A percentile compares a stretch with the other conserved stretches of the same genome.
Conservation (phyloP, 2,113 vertebrate species). For the Centropus unirufus region DNA sequence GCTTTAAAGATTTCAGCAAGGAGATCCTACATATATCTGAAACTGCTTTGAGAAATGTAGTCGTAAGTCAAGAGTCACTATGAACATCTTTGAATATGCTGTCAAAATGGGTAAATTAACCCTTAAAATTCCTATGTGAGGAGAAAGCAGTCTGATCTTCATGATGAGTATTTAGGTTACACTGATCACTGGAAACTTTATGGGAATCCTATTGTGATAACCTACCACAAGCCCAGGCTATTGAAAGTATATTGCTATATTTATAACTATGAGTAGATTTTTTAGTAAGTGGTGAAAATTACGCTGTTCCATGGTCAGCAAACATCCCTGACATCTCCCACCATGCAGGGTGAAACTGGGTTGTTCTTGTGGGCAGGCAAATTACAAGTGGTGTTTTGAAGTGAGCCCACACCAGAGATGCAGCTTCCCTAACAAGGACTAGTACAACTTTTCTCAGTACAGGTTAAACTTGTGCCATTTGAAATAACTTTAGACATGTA, state of each 20-base stretch:
- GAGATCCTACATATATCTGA: background rate
- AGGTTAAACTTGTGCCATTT: background rate
- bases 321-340: background rate
- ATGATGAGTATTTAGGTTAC: background rate
- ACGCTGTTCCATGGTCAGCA: background rate
- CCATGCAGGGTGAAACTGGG: accelerated
- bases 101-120: background rate
- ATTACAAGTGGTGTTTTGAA: background rate
- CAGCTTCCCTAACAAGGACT: background rate
- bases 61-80: background rate
- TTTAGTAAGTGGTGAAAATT: background rate
- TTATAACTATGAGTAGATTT: no score
- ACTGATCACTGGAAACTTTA: background rate
- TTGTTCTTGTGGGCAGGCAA: accelerated
- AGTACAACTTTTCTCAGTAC: background rate
- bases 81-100: background rate
- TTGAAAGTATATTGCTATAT: background rate
- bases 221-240: background rate
- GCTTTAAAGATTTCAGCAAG: background rate
- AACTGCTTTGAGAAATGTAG: background rate
- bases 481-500: background rate
- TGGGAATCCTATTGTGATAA: background rate
- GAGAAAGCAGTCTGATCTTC: background rate
- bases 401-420: background rate
- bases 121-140: accelerated